phyloP scores from a whole-genome alignment of 2,797 vertebrate species.

The Agapornis canus region DNA sequence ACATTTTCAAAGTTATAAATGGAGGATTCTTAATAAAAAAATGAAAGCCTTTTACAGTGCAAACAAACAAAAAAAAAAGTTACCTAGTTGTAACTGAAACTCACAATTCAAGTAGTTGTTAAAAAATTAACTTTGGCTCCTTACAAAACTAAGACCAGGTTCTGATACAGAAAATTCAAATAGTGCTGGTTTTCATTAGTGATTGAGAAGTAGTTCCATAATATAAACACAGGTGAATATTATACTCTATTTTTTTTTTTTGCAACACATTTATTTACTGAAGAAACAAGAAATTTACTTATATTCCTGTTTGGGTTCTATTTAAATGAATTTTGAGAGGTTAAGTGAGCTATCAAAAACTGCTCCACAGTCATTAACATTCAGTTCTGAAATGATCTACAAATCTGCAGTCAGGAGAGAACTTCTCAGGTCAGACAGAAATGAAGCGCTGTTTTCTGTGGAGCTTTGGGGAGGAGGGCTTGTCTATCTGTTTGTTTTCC shows the following conservation, averaged over 20 bases:
- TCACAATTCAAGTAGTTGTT: neutral
- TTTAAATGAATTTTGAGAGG: neutral
- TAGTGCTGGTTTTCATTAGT: neutral
- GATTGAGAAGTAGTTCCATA: neutral
- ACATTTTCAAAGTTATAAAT: neutral
- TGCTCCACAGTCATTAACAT: neutral
- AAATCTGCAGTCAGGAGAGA: neutral
- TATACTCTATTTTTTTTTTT: neutral
- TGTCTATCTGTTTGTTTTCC: neutral
- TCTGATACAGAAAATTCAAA: neutral
- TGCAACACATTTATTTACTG: neutral
- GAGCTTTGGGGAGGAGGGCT: rapidly evolving
- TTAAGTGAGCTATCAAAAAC: neutral
- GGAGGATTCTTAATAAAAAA: neutral
- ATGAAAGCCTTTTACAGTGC: neutral
- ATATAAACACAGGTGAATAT: neutral
- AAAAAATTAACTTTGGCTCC: neutral
- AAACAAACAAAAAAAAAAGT: neutral
- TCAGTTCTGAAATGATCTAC: neutral
- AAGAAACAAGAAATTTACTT: neutral
- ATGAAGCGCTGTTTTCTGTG: rapidly evolving
- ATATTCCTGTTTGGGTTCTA: neutral
- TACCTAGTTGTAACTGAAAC: neutral
- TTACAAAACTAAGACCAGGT: neutral
- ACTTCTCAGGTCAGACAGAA: neutral